A percentile compares a stretch with the other conserved stretches of the same genome.
phyloP scores from a whole-genome alignment of 1,140 invertebrate genomes.

The Ostrea edulis region DNA sequence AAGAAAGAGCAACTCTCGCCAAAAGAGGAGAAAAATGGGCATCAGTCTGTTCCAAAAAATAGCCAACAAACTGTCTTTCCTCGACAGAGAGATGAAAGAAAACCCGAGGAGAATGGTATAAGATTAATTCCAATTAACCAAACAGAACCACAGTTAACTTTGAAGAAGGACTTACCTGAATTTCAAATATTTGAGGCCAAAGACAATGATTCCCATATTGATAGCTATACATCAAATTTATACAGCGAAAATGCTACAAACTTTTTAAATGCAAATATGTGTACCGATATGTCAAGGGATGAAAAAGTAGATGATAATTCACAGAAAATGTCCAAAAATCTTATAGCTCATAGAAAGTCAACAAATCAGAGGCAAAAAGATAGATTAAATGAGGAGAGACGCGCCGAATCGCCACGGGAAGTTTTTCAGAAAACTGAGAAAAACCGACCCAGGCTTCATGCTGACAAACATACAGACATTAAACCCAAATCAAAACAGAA shows the following conservation, averaged over 20 bases:
- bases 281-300: background rate
- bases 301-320: background rate
- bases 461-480: background rate
- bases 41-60: background rate
- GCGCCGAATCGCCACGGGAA: slow-evolving; percentile 51
- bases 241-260: slow-evolving; percentile 1
- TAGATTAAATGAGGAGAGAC: slow-evolving; percentile 46
- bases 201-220: background rate
- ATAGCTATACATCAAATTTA: background rate
- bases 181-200: background rate
- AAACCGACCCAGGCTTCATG: background rate
- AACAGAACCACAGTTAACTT: background rate
- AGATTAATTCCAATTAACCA: background rate
- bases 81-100: background rate
- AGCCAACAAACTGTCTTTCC: background rate
- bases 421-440: slow-evolving; percentile 6
- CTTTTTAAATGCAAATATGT: background rate
- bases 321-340: slow-evolving; percentile 30
- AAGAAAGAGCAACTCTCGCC: slow-evolving; percentile 50
- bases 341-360: slow-evolving; percentile 15
- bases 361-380: slow-evolving; percentile 47
- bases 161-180: slow-evolving; percentile 21
- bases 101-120: background rate
- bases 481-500: slow-evolving; percentile 34
- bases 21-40: slow-evolving; percentile 39